Percentiles rank a stretch among this genome's conserved stretches.
Evolutionary conservation across 2,888 invertebrate genomes (phyloP).

Genomic region (Cryptosula pallasiana): DNA sequence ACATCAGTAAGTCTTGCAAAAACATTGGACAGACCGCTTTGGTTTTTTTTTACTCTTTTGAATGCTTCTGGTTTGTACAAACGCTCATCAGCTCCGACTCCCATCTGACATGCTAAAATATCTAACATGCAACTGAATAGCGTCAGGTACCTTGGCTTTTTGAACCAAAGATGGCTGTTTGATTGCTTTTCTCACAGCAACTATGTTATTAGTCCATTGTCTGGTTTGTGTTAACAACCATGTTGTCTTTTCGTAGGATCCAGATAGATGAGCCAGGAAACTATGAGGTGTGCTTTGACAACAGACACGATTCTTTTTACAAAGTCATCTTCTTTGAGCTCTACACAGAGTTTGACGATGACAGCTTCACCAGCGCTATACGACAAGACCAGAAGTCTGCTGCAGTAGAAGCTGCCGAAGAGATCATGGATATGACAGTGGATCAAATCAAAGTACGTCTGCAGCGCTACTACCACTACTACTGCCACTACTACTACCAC

Average conservation of each 20-base stretch:
- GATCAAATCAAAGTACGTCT: background rate
- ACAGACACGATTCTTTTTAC: conserved; percentile 72
- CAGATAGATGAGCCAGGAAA: conserved; percentile 64
- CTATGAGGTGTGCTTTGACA: conserved; percentile 81
- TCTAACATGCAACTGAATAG: no score
- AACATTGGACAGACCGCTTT: no score
- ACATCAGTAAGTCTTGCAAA: no score
- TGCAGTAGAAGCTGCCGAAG: background rate
- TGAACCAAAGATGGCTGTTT: no score
- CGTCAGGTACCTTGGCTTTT: no score
- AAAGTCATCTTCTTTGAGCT: conserved; percentile 81
- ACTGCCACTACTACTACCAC: no score
- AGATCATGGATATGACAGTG: background rate
- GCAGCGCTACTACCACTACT: no score
- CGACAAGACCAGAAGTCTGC: background rate
- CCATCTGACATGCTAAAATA: no score
- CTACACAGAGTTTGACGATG: conserved; percentile 38
- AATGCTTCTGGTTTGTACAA: no score
- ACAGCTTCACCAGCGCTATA: conserved; percentile 26
- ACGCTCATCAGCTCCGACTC: no score
- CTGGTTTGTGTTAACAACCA: conserved; percentile 25
- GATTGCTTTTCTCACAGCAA: no score
- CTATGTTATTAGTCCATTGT: background rate
- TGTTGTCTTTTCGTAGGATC: conserved; percentile 56
- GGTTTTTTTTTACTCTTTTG: no score